These are phyloP conservation scores for Podarcis cretensis DNA, from an alignment of 2,113 vertebrate species.

Conservation along the genomic window DNA sequence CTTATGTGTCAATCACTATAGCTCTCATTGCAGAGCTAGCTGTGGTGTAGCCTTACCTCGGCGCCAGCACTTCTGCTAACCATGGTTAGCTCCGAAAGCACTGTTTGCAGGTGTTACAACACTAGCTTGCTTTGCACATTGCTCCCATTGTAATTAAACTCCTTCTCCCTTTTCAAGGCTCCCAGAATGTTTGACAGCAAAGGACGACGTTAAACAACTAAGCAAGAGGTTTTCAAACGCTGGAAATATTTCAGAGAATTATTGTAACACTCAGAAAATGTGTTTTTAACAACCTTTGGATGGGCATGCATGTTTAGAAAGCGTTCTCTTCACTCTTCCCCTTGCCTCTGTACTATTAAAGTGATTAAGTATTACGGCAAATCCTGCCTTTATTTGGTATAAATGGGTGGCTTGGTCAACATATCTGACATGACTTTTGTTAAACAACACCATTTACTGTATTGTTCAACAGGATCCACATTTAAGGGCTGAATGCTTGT, in stretches of 20 bases:
- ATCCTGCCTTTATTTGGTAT: constrained; percentile 2
- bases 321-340: neutral
- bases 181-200: constrained; percentile 28
- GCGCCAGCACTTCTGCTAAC: too few species aligned
- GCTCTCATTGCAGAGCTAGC: too few species aligned
- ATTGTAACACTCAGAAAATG: neutral
- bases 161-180: constrained; percentile 21
- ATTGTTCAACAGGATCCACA: too few species aligned
- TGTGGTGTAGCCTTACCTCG: too few species aligned
- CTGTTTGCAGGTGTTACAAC: too few species aligned
- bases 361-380: neutral
- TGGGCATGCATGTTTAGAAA: neutral
- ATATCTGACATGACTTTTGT: constrained; percentile 21
- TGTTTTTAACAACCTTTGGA: neutral
- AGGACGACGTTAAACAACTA: neutral
- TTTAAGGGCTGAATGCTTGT: too few species aligned
- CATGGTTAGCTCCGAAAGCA: too few species aligned
- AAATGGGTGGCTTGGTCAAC: constrained; percentile 21
- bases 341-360: neutral
- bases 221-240: neutral
- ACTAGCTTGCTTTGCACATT: neutral
- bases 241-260: neutral
- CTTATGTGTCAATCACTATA: too few species aligned
- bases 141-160: neutral
- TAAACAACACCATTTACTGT: neutral